Base-by-base conservation (phyloP, 2,113 vertebrate genomes). In the Myrmophylax atrothorax region DNA sequence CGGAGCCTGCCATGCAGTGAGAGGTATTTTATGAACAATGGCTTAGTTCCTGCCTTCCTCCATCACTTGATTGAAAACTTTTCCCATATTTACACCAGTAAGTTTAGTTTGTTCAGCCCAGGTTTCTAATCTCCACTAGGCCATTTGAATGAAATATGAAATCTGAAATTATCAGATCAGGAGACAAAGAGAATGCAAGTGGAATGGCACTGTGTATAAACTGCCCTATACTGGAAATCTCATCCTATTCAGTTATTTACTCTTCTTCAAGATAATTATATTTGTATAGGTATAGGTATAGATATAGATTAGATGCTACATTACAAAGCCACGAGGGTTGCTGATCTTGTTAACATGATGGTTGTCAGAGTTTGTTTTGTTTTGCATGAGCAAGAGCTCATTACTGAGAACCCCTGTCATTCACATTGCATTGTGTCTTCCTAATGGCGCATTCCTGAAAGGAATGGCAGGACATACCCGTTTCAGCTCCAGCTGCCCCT, bases 321-420 rank as follows among this genome's bases (percentile, higher is more conserved):
- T 78, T 92, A 86, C 93, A 94, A 92, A 93, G 85, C 90, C 90
- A 95, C 85, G 90, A 95, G 85, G 75, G 60, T 46, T 96, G 47
- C 31, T 93, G 68, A 97, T 96, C 92, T 94, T 93, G 90, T 96
- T 96, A 95, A 93, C 87, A 53, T 96, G 94, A 94, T 29, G 83
- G 83, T 92, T 97, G 95, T 96, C 96, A 96, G 58, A 81, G 95
- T 88, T 77, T 87, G 92, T 93, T 97, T 96, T 86, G 47, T 86
- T 97, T 96, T 95, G 94, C 92, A 94, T 96, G 94, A 94, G 88
- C 76, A 96, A 88, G 73, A 80, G 44, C 85, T 96, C 76, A 94
- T 96, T 96, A 95, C 76, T 74, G 64, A 93, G 76, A 88, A 62
- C 64, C 38, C 52, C 63, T 97, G 95, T 93, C 94, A 93, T 96